phyloP scores from a whole-genome alignment of 1,140 invertebrate genomes.

The Drosophila prosaltans region DNA sequence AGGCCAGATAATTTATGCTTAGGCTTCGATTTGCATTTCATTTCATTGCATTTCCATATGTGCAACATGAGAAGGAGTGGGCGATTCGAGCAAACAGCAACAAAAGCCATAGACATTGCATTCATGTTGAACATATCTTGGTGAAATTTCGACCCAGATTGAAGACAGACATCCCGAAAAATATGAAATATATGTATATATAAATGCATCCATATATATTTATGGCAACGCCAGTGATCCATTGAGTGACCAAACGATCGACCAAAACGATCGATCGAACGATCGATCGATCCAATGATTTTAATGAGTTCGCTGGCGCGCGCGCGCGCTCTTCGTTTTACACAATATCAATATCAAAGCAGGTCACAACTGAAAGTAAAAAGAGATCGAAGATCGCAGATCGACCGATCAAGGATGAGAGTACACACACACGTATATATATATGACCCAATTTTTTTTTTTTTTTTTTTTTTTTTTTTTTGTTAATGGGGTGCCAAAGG shows the following conservation, averaged over 20 bases:
- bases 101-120: conserved; percentile 73
- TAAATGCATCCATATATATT: too few species aligned
- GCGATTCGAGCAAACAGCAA: conserved; percentile 52
- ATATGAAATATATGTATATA: conserved; percentile 21
- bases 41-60: conserved; percentile 59
- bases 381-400: conserved; percentile 46
- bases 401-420: conserved; percentile 59
- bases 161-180: conserved; percentile 41
- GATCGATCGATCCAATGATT: conserved; percentile 44
- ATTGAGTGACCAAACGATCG: conserved; percentile 20
- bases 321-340: conserved; percentile 45
- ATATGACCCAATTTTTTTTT: conserved; percentile 67
- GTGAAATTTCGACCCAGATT: conserved; percentile 69
- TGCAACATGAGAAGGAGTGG: conserved; percentile 75
- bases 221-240: too few species aligned
- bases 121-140: conserved; percentile 45
- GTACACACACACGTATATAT: background rate
- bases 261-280: conserved; percentile 24
- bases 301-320: conserved; percentile 74
- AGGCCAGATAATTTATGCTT: conserved; percentile 75
- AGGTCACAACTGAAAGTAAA: conserved; percentile 81
- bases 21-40: conserved; percentile 63
- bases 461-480: conserved; percentile 35
- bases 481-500: conserved; percentile 78
- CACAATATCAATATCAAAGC: conserved; percentile 64